Percentiles rank a stretch among this genome's conserved stretches.
Evolutionary conservation across 2,888 invertebrate species (phyloP).

Genomic region (Cepaea hortensis): DNA sequence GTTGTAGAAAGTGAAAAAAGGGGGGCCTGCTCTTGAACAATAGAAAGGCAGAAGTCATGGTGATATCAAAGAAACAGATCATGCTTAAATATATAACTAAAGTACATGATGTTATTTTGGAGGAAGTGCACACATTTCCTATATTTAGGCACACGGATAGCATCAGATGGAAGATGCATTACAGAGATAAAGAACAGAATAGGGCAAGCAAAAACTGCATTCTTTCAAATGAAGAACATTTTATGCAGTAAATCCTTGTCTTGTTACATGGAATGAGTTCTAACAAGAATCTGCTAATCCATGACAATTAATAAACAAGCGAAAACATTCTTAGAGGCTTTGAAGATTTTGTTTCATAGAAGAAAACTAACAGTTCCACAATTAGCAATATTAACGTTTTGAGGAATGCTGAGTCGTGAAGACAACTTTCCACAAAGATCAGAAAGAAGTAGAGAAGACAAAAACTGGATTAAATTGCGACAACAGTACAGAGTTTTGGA

Average conservation of each 20-base stretch:
- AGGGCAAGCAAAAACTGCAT: too few species aligned
- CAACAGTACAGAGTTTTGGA: too few species aligned
- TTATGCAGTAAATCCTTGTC: neutral
- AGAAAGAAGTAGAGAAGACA: too few species aligned
- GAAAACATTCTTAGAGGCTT: too few species aligned
- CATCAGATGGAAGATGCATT: too few species aligned
- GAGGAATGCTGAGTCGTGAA: too few species aligned
- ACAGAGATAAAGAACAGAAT: too few species aligned
- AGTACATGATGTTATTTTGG: neutral
- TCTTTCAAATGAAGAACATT: too few species aligned
- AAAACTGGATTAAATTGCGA: too few species aligned
- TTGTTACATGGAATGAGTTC: neutral
- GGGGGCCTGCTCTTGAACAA: neutral
- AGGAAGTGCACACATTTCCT: neutral
- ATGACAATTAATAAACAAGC: neutral
- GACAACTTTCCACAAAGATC: too few species aligned
- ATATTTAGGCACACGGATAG: neutral
- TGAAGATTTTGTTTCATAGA: neutral
- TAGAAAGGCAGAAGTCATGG: neutral
- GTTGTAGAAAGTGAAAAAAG: neutral
- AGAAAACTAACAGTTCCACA: neutral
- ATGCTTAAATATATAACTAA: too few species aligned
- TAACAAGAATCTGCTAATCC: neutral
- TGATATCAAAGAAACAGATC: too few species aligned
- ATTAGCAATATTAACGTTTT: neutral